Conservation (phyloP, 2,113 vertebrate species). For the Ammodytes marinus region DNA sequence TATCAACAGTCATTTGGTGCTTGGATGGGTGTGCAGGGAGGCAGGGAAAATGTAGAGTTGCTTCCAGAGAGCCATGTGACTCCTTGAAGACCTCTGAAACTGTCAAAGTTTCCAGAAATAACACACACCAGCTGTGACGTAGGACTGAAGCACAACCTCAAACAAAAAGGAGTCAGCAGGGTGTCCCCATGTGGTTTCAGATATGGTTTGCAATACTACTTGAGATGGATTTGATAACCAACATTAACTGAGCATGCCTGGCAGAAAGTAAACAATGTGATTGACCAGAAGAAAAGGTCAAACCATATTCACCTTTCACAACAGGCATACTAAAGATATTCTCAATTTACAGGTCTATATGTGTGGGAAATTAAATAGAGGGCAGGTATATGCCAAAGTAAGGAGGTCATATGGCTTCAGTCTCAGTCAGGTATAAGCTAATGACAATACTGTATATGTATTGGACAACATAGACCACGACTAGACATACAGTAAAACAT, state of each 20-base stretch:
- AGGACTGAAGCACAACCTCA: constrained; percentile 69
- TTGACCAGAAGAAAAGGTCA: constrained; percentile 40
- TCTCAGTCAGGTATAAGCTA: constrained; percentile 56
- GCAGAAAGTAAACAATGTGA: constrained; percentile 65
- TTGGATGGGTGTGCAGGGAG: constrained; percentile 26
- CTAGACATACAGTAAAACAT: constrained; percentile 41
- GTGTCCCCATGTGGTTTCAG: constrained; percentile 50
- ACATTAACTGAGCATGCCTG: constrained; percentile 62
- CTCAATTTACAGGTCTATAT: constrained; percentile 35
- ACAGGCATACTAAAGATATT: constrained; percentile 33
- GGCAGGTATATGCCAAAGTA: constrained; percentile 23
- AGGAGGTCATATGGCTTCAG: constrained; percentile 57
- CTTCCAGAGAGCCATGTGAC: constrained; percentile 73
- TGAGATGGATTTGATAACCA: constrained; percentile 64
- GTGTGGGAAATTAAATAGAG: constrained; percentile 35
- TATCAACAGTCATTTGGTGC: constrained; percentile 1
- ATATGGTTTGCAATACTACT: constrained; percentile 60
- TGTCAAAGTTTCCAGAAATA: constrained; percentile 75
- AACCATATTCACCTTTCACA: constrained; percentile 56
- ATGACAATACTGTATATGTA: not conserved
- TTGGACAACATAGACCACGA: constrained; percentile 48
- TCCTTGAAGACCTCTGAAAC: constrained; percentile 81
- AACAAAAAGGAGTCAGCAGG: constrained; percentile 48
- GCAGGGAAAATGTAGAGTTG: constrained; percentile 62
- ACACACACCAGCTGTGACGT: constrained; percentile 77